Evolutionary conservation across 2,113 vertebrate species (phyloP).

Genomic region (Nothobranchius furzeri): DNA sequence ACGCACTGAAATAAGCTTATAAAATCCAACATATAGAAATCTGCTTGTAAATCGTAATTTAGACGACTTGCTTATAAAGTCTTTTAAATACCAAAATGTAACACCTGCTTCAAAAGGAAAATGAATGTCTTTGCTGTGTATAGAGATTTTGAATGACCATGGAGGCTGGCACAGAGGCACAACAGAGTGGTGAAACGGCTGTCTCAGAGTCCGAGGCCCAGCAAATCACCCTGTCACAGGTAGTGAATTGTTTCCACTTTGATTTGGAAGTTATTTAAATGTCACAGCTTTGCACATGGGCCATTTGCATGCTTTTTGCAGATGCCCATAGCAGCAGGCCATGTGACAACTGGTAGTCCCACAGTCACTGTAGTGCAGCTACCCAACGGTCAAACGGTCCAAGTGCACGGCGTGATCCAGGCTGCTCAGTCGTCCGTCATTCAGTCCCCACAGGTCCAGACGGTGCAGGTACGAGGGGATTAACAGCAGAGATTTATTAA

Average conservation of each 20-base stretch:
- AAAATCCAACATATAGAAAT: not conserved
- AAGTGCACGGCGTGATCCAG: constrained; percentile 98
- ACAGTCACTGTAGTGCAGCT: constrained; percentile 96
- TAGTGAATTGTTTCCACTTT: constrained; percentile 52
- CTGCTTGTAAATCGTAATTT: not conserved
- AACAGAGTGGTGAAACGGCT: constrained; percentile 93
- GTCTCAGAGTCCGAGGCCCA: constrained; percentile 94
- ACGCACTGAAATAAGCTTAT: not conserved
- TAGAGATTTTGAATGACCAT: constrained; percentile 97
- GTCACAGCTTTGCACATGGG: not conserved
- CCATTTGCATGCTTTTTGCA: constrained; percentile 45
- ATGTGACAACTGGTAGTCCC: constrained; percentile 87
- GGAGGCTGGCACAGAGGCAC: constrained; percentile 96
- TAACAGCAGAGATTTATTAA: not conserved
- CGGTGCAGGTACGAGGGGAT: constrained; percentile 90
- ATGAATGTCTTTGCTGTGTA: not conserved
- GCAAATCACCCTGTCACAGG: constrained; percentile 96
- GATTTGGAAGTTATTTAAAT: rapidly evolving
- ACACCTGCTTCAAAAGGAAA: not conserved
- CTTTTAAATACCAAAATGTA: no score
- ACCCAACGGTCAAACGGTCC: constrained; percentile 97
- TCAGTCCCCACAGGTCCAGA: constrained; percentile 96
- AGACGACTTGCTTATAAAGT: not conserved
- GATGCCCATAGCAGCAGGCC: constrained; percentile 91
- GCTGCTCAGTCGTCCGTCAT: constrained; percentile 98